Conservation (phyloP, 2,797 vertebrate species). For the Glyptemys insculpta region DNA sequence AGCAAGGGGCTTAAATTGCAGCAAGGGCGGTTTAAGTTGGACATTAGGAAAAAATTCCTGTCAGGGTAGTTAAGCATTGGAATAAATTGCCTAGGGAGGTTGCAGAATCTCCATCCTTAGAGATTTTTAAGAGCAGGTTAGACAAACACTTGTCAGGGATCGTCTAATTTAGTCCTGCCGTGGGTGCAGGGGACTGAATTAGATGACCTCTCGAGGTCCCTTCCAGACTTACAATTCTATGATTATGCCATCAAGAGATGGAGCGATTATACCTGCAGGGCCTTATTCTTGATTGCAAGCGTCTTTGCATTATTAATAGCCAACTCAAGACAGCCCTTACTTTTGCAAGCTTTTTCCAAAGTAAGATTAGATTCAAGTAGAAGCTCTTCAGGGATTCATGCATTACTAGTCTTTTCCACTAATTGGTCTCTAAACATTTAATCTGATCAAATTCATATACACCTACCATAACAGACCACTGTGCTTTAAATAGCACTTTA, state of each 20-base stretch:
- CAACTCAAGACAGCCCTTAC: conserved; percentile 58
- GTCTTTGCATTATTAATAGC: conserved; percentile 51
- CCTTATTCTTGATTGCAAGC: not conserved
- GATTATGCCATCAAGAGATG: not conserved
- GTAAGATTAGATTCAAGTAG: conserved; percentile 54
- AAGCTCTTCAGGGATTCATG: conserved; percentile 46
- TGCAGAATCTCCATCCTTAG: no score
- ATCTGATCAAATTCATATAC: conserved; percentile 31
- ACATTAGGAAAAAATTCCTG: no score
- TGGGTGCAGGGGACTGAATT: no score
- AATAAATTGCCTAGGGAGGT: no score
- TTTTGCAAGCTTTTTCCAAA: conserved; percentile 49
- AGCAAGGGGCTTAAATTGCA: no score
- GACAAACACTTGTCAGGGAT: no score
- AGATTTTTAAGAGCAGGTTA: no score
- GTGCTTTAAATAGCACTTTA: conserved; percentile 36
- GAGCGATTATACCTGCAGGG: not conserved
- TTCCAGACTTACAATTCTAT: no score
- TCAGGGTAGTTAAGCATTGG: no score
- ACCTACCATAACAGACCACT: conserved; percentile 32
- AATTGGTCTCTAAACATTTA: conserved; percentile 55
- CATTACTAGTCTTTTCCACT: conserved; percentile 56
- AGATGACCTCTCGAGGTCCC: no score
- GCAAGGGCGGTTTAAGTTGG: no score
- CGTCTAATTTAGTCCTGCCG: no score